phyloP scores from a whole-genome alignment of 2,797 vertebrate species.

The Oreochromis grahami region DNA sequence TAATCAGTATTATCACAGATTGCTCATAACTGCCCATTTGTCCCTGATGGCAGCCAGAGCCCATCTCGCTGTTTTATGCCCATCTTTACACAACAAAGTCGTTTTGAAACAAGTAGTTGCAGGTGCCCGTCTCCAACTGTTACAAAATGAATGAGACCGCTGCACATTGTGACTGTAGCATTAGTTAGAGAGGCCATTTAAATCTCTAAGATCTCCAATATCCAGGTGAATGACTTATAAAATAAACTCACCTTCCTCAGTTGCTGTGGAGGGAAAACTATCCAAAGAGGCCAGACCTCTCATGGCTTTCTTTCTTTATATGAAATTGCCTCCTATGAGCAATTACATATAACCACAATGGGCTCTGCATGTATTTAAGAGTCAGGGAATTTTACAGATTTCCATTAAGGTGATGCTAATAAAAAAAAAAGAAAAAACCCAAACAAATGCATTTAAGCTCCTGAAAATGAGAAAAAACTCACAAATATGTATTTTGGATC shows the following conservation, averaged over 20 bases:
- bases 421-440: rapidly evolving
- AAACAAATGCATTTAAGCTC: not conserved
- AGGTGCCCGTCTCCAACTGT: not conserved
- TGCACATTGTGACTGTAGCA: not conserved
- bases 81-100: not conserved
- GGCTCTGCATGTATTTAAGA: not conserved
- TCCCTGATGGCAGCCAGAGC: not conserved
- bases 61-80: not conserved
- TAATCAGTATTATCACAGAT: not conserved
- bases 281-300: not conserved
- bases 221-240: not conserved
- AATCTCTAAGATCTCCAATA: not conserved
- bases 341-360: not conserved
- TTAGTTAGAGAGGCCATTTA: not conserved
- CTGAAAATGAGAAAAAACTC: not conserved
- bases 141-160: not conserved
- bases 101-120: not conserved
- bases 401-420: not conserved
- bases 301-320: not conserved
- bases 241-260: not conserved
- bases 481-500: not conserved
- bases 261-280: not conserved
- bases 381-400: not conserved
- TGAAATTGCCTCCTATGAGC: not conserved
- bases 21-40: not conserved